Evolutionary conservation across 2,888 invertebrate genomes (phyloP), one percentile per base, ranked within the genome.

Genomic region (Scrobipalpa atriplicella): DNA sequence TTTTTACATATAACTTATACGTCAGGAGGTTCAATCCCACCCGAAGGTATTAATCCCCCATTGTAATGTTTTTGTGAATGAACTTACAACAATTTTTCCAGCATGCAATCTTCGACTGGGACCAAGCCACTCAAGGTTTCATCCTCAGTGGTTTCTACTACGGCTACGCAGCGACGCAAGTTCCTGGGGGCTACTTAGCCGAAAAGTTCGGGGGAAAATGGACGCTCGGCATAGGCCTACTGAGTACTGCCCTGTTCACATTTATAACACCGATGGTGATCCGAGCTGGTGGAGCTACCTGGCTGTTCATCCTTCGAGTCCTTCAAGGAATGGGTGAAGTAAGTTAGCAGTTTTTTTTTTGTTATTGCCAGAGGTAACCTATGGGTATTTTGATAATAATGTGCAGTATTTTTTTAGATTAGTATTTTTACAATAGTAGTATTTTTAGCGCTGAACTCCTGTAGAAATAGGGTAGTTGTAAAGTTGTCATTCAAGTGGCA

Each of bases 131-230:
- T 0, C 96, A 96, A 91, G 97, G 97, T 0, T 81, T 96, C 5
- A 96, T 97, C 60, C 88, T 97, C 1, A 95, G 96, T 56, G 95
- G 96, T 0, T 97, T 98, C 81, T 98, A 96, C 87, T 97, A 96
- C 91, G 97, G 97, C 0, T 97, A 97, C 81, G 95, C 97, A 9
- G 83, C 97, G 0, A 97, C 97, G 0, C 97, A 97, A 82, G 89
- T 98, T 5, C 97, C 97, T 0, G 98, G 97, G 19, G 98, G 97
- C 47, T 94, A 96, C 72, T 82, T 98, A 64, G 96, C 97, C 0
- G 97, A 97, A 74, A 95, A 93, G 75, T 96, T 96, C 71, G 98
- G 98, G 21, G 98, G 97, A 9, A 98, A 98, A 87, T 96, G 97
- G 93, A 95, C 96, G 0, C 90, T 97, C n/a, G 96, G 96, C 0